Base-by-base conservation (phyloP, 2,113 vertebrate species). In the Tachysurus fulvidraco region DNA sequence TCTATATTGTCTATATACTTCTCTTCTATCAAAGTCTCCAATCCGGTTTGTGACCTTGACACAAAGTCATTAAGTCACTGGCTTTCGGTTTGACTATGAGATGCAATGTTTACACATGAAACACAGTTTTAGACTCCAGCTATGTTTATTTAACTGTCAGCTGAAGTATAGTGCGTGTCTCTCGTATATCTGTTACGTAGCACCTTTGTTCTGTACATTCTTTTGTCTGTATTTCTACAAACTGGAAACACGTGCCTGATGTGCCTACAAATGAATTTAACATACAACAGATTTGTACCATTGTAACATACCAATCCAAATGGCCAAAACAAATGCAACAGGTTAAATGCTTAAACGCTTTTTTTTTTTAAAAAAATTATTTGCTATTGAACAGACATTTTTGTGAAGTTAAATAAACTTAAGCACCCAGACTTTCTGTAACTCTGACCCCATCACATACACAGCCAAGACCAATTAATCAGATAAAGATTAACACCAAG, bases 401-500 rank as follows among this genome's bases (percentile, higher is more conserved):
- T 76, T 25, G 23, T 23, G 25, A 76, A 41, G 28, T 1, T 21
- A 36, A 41, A 21, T 60, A 3, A 25, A 23, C 16, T 76, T 25
- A 41, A 28, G 28, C 25, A 13, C 1, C 25, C 64, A 21, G 64
- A 73, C 57, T 23, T 25, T 23, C 10, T 74, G 41, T 23, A 78
- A 28, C 50, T 25, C n/a, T 77, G 77, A 57, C 16, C 28, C 36
- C 54, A 57, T 59, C 28, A 65, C 60, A 64, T 10, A 57, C 12
- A 25, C 44, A 23, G 5, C 57, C 60, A 60, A 2, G 5, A n/a
- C 28, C 41, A 44, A 83, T 71, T 83, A 86, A 67, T 30, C 55
- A 83, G 28, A 71, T 59, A 30, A 57, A 25, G 25, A 73, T 86
- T 81, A 81, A 81, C 30, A 59, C 44, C 54, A 41, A 19, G 30